Evolutionary conservation across 2,888 invertebrate genomes (phyloP).

Genomic region (Heliconius charithonia): DNA sequence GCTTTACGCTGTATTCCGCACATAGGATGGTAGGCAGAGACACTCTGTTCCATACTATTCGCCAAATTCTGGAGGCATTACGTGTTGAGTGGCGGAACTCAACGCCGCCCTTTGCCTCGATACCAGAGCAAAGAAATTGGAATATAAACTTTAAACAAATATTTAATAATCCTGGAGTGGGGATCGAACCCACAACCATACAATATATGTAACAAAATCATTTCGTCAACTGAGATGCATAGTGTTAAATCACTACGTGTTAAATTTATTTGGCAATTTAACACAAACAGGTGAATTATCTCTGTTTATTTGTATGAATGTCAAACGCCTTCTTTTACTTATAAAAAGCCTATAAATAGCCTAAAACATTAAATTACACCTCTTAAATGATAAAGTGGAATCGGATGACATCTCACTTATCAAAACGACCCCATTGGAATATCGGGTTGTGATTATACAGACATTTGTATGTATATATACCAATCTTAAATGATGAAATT

Average conservation of each 20-base stretch:
- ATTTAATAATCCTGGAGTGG: no score
- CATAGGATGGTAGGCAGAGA: no score
- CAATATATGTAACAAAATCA: neutral
- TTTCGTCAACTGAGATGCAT: neutral
- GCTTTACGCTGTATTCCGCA: no score
- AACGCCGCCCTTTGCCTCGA: no score
- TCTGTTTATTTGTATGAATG: neutral
- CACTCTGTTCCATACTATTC: no score
- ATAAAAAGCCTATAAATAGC: neutral
- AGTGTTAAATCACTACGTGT: neutral
- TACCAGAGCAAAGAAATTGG: no score
- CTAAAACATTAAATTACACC: neutral
- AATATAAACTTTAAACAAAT: no score
- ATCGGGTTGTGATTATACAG: neutral
- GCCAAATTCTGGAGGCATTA: no score
- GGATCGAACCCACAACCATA: no score
- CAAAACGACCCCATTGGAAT: slow-evolving; percentile 15
- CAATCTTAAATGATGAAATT: neutral
- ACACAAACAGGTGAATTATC: neutral
- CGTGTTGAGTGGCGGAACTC: no score
- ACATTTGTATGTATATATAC: neutral
- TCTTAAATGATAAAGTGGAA: slow-evolving; percentile 9
- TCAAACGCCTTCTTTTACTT: no score
- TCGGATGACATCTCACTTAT: slow-evolving; percentile 11
- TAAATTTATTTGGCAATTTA: neutral